phyloP scores from a whole-genome alignment of 2,797 vertebrate genomes.

The Myotis planiceps region DNA sequence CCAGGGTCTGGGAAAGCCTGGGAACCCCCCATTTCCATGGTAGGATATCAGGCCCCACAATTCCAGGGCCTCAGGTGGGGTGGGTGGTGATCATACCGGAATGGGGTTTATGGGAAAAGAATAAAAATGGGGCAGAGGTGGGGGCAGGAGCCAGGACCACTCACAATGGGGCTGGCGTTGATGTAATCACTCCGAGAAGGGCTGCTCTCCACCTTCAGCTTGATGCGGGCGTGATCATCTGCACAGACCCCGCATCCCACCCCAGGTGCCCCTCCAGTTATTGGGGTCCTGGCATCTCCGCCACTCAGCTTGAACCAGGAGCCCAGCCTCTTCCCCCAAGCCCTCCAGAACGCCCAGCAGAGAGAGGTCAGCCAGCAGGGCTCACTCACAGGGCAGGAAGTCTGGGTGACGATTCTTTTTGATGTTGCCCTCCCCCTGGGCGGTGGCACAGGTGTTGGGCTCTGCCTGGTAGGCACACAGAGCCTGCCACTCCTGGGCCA shows the following conservation, averaged over 20 bases:
- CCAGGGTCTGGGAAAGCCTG: not conserved
- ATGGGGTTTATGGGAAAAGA: not conserved
- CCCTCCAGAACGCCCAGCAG: not conserved
- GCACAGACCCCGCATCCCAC: conserved; percentile 19
- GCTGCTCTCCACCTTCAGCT: conserved; percentile 94
- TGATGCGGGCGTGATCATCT: conserved; percentile 97
- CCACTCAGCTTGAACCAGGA: not conserved
- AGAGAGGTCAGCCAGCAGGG: too few species aligned
- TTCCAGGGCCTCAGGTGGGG: not conserved
- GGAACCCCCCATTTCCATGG: not conserved
- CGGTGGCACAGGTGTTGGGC: conserved; percentile 90
- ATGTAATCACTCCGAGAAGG: conserved; percentile 95
- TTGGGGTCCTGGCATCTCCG: not conserved
- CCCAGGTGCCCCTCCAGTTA: conserved; percentile 4
- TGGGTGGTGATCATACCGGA: not conserved
- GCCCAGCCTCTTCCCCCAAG: not conserved
- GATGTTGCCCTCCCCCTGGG: conserved; percentile 90
- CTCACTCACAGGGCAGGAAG: conserved; percentile 94
- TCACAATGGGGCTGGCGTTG: conserved; percentile 97
- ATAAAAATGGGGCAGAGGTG: fast-evolving
- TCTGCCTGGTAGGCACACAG: conserved; percentile 97
- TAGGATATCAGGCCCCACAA: not conserved
- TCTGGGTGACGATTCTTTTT: conserved; percentile 95
- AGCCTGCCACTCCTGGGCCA: conserved; percentile 98
- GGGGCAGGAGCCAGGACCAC: conserved; percentile 68